These are phyloP conservation scores for Drepana falcataria DNA, from an alignment of 2,888 invertebrate species.

Conservation along the genomic window DNA sequence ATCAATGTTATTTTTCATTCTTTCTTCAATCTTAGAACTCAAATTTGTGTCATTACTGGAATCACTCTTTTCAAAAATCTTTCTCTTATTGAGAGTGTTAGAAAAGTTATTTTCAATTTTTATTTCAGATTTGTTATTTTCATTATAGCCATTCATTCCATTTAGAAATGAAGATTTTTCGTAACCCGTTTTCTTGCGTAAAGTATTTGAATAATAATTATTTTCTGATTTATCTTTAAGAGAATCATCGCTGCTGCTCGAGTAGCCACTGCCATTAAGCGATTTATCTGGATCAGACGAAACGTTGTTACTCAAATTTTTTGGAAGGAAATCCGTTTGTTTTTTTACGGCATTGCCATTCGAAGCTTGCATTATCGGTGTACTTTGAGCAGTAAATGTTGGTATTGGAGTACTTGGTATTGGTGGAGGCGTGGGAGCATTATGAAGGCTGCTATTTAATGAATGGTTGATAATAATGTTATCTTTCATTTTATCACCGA, in stretches of 20 bases:
- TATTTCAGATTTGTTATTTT: constrained; percentile 37
- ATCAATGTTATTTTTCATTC: constrained; percentile 27
- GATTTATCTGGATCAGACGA: constrained; percentile 34
- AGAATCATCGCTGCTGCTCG: constrained; percentile 48
- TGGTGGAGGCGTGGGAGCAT: constrained; percentile 56
- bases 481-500: constrained; percentile 60
- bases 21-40: constrained; percentile 28
- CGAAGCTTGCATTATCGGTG: constrained; percentile 33
- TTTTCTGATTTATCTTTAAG: constrained; percentile 51
- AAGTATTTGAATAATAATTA: constrained; percentile 37
- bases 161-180: constrained; percentile 50
- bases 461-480: constrained; percentile 54
- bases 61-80: constrained; percentile 57
- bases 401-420: constrained; percentile 64
- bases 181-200: constrained; percentile 42
- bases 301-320: constrained; percentile 31
- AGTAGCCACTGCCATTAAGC: constrained; percentile 43
- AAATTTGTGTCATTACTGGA: constrained; percentile 25
- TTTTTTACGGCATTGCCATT: constrained; percentile 30
- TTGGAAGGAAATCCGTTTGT: constrained; percentile 36
- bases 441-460: constrained; percentile 20
- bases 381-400: constrained; percentile 47
- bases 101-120: constrained; percentile 49
- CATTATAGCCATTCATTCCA: constrained; percentile 40
- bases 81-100: constrained; percentile 61